Evolutionary conservation across 1,140 invertebrate genomes (phyloP), one percentile per base, ranked within the genome.

Genomic region (Drosophila tsacasi): DNA sequence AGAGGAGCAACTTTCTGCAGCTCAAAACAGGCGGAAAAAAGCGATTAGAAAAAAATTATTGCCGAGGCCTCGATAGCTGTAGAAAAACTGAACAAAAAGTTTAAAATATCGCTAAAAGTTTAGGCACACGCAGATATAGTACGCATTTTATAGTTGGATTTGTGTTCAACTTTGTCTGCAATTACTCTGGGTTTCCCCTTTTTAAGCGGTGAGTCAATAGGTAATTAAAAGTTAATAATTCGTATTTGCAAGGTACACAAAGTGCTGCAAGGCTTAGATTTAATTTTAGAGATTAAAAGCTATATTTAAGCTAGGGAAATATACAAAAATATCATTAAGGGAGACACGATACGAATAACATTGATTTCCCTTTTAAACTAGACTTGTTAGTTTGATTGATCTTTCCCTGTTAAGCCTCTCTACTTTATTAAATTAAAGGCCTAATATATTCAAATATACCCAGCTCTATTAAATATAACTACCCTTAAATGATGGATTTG

Each of bases 21-120:
- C 63, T 78, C 57, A 69, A 72, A 79, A 72, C 44, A 67, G 58
- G 66, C 74, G 80, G 83, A 86, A 85, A 85, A 79, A 85, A 86
- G 62, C 83, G 83, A 89, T 86, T 86, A 86, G 83, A 76, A 74
- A 81, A 57, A 83, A 81, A 67, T 76, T 68, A 83, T 83, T 83
- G 76, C 80, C 46, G 71, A 55, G 73, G 82, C 71, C 47, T 52
- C 47, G 54, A 57, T 79, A 46, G 27, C 69, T 54, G 59, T 30
- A 39, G 57, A 30, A 66, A 27, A 84, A 66, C 32, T 17, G 64
- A 71, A 69, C 67, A 84, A 86, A 85, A 85, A 85, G 63, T 85
- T 85, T 82, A 78, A 84, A 84, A 81, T 81, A 76, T 54, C 19
- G 50, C 50, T 46, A 39, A 61, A 69, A 76, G 47, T 63, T 78